These are phyloP conservation scores for Cryptoleucopteryx plumbea DNA, from an alignment of 2,113 vertebrate genomes.

Conservation along the genomic window DNA sequence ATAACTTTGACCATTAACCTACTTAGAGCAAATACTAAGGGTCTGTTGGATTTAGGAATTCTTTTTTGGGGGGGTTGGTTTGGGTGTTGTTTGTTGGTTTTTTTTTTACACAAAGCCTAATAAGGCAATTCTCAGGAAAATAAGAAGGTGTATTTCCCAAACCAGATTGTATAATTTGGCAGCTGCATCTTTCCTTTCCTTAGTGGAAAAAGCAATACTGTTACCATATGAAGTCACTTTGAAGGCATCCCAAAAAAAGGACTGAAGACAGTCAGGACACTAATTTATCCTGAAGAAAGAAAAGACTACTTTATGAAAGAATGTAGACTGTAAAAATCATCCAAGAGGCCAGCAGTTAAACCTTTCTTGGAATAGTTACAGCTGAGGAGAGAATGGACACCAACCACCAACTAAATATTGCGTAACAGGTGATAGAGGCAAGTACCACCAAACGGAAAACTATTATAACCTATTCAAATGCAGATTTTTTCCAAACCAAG, in stretches of 20 bases:
- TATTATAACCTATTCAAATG: background rate
- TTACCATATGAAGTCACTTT: slow-evolving; percentile 56
- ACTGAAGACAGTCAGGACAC: slow-evolving; percentile 17
- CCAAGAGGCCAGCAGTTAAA: slow-evolving; percentile 29
- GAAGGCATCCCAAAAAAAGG: slow-evolving; percentile 45
- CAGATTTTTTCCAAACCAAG: background rate
- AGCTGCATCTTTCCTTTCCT: slow-evolving; percentile 23
- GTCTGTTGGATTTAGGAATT: background rate
- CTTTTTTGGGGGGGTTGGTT: background rate
- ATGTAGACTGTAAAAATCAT: slow-evolving; percentile 41
- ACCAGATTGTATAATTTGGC: slow-evolving; percentile 41
- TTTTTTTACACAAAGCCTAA: background rate
- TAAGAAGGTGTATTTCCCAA: slow-evolving; percentile 32
- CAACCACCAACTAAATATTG: background rate
- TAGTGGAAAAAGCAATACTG: slow-evolving; percentile 45
- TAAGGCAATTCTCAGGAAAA: slow-evolving; percentile 12
- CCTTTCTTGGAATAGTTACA: slow-evolving; percentile 6
- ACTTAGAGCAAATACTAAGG: background rate
- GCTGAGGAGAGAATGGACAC: background rate
- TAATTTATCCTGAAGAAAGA: slow-evolving; percentile 54
- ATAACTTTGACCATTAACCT: background rate
- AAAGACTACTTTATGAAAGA: slow-evolving; percentile 48
- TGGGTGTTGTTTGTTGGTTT: too few species aligned
- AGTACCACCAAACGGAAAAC: background rate
- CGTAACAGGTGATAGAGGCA: background rate